These are phyloP conservation scores for Melanaphis sacchari DNA, from an alignment of 1,140 invertebrate species.

Conservation along the genomic window DNA sequence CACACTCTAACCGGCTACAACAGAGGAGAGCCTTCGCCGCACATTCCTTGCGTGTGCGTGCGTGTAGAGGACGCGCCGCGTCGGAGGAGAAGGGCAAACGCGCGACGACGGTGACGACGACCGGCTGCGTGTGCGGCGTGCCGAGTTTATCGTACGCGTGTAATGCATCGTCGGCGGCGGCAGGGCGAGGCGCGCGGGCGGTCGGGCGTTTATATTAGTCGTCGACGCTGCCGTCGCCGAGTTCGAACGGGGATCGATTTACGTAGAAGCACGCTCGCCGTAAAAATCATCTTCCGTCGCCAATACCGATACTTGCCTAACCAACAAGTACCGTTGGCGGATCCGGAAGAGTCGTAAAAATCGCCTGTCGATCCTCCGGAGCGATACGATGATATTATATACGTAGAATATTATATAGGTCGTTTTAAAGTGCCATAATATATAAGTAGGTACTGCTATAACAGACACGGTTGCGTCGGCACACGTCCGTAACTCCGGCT, in stretches of 20 bases:
- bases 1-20: neutral
- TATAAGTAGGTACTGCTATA: too few species aligned
- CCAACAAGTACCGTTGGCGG: neutral
- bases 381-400: neutral
- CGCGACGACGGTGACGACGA: constrained; percentile 1
- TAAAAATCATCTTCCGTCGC: neutral
- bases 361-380: neutral
- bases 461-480: neutral
- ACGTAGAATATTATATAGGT: neutral
- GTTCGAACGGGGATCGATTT: neutral
- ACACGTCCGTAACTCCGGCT: neutral
- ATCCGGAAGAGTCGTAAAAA: neutral
- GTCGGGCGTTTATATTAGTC: neutral
- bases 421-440: neutral
- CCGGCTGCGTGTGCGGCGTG: neutral
- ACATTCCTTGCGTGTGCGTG: constrained; percentile 35
- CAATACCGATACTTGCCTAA: neutral
- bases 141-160: constrained; percentile 26
- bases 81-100: constrained; percentile 23
- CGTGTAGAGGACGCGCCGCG: constrained; percentile 7
- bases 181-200: neutral
- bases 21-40: neutral
- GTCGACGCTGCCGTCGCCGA: neutral
- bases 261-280: neutral
- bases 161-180: neutral